Base-by-base conservation (phyloP, 2,113 vertebrate species). In the Acrocephalus kingi region DNA sequence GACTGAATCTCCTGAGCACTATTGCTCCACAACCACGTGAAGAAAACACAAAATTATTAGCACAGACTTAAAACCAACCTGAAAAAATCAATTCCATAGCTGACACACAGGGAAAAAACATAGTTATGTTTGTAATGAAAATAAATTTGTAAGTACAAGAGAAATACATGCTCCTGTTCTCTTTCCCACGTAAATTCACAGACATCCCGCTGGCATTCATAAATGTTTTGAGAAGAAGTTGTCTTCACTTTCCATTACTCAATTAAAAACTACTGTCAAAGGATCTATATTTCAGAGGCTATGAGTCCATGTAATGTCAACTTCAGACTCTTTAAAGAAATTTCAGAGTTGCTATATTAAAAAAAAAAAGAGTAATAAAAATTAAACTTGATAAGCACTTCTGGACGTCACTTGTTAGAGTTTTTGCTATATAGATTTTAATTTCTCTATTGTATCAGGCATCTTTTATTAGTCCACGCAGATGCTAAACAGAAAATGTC, bases 111-210 rank as follows among this genome's bases (percentile, higher is more conserved):
- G 13, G 24, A 39, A 76, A 76, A 82, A 64, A 52, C 8, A 54
- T 1, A 39, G 18, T 3, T 13, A 25, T 37, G 9, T 18, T 69
- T 62, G 59, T 41, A 61, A 7, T 24, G 21, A 61, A 80, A 90
- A 92, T 41, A 69, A 33, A 64, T 73, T 18, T 8, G 0, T 31
- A 52, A 61, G 28, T 25, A 3, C 28, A 64, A 64, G 10, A 68
- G 35, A 61, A 87, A n/a, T 13, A 11, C 5, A 11, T 0, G 0
- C 62, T 25, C 22, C 24, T 45, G 6, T 84, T 78, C 22, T 68
- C 17, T 37, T 55, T 89, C 39, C 84, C 61, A n/a, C 13, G 17
- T 21, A 59, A 67, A 72, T 59, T 72, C 35, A 46, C 19, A 68
- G 56, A 37, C 10, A 23, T 4, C 10, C 22, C 49, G n/a, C 39